Percentiles rank a stretch among this genome's conserved stretches.
These are phyloP conservation scores for Enteromius trimaculatus DNA, from an alignment of 2,797 vertebrate genomes.

Conservation along the genomic window DNA sequence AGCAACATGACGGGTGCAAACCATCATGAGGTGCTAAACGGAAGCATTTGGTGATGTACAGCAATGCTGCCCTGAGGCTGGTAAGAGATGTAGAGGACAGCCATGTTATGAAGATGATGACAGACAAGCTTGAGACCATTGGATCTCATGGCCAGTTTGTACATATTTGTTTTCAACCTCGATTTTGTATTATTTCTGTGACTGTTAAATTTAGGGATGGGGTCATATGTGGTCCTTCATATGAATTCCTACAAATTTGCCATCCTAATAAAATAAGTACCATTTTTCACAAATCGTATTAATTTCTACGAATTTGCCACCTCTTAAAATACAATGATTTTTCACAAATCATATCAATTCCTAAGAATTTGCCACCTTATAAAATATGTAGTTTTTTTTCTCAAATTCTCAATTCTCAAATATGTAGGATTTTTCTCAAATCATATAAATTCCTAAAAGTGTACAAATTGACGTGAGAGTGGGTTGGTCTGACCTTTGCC, in stretches of 20 bases:
- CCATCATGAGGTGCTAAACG: constrained; percentile 52
- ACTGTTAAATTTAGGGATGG: background rate
- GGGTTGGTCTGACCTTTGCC: background rate
- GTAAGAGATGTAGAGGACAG: constrained; percentile 26
- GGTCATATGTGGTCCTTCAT: background rate
- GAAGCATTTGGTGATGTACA: constrained; percentile 31
- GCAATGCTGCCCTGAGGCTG: constrained; percentile 18
- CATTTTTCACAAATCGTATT: no score
- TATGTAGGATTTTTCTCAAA: background rate
- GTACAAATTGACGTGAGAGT: background rate
- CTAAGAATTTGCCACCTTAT: no score
- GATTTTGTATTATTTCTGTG: background rate
- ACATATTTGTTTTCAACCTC: background rate
- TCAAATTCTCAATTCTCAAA: no score
- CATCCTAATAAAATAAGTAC: background rate
- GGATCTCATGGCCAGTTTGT: background rate
- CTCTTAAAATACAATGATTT: no score
- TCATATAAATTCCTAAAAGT: background rate
- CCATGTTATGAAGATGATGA: constrained; percentile 15
- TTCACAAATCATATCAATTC: no score
- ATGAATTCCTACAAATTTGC: background rate
- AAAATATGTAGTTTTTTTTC: no score
- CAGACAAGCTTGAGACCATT: background rate
- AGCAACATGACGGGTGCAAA: constrained; percentile 40
- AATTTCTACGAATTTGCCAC: no score